Conservation (phyloP, 2,888 invertebrate genomes). For the Sphecodes monilicornis region DNA sequence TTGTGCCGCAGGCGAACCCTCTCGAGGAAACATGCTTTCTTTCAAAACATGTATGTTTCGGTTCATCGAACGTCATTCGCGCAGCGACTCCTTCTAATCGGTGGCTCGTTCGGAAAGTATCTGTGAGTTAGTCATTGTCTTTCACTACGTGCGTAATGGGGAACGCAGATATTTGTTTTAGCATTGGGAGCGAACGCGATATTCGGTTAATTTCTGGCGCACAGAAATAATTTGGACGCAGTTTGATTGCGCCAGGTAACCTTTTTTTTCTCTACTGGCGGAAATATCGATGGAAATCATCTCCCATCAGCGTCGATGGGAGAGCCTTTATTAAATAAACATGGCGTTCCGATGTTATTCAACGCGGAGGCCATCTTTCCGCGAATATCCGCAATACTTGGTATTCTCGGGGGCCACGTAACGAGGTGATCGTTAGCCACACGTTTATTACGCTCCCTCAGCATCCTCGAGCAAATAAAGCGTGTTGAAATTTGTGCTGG, state of each 20-base stretch:
- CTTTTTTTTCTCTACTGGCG: constrained; percentile 3
- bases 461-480: constrained; percentile 45
- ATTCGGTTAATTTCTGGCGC: constrained; percentile 9
- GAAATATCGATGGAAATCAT: constrained; percentile 37
- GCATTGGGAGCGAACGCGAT: background rate
- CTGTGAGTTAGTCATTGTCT: background rate
- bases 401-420: constrained; percentile 38
- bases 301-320: constrained; percentile 30
- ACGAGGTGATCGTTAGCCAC: constrained; percentile 68
- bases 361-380: constrained; percentile 36
- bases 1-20: constrained; percentile 47
- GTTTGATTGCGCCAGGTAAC: constrained; percentile 42
- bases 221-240: constrained; percentile 30
- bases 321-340: constrained; percentile 58
- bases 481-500: constrained; percentile 46
- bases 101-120: background rate
- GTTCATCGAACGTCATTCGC: background rate
- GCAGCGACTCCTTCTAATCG: background rate
- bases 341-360: constrained; percentile 37
- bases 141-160: background rate
- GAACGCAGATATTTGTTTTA: background rate
- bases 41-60: background rate
- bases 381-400: constrained; percentile 44
- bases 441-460: constrained; percentile 61
- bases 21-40: constrained; percentile 37